A percentile compares a stretch with the other conserved stretches of the same genome.
phyloP scores from a whole-genome alignment of 2,113 vertebrate species.

The Ariopsis seemanni region DNA sequence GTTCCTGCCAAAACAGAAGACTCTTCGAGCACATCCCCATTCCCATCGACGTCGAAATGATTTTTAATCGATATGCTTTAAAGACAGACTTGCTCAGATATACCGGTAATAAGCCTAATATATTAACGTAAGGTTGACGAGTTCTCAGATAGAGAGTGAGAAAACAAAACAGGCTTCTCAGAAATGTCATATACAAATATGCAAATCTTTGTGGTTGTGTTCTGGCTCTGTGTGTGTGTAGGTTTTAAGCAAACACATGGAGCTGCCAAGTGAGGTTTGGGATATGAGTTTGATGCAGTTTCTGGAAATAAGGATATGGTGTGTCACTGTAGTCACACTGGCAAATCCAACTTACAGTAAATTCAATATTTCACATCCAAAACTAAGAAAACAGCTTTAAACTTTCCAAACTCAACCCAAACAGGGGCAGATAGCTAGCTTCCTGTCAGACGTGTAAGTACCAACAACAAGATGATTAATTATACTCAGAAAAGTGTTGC shows the following conservation, averaged over 20 bases:
- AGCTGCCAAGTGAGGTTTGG: conserved; percentile 21
- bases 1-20: too few species aligned
- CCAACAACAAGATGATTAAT: neutral
- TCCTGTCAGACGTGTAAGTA: neutral
- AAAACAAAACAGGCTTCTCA: neutral
- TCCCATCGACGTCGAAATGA: neutral
- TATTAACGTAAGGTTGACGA: neutral
- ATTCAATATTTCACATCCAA: neutral
- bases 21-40: neutral
- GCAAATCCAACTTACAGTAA: neutral
- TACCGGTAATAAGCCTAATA: neutral
- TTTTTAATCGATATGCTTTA: neutral
- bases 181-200: neutral
- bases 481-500: neutral
- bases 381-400: neutral
- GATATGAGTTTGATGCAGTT: neutral
- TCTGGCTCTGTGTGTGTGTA: neutral
- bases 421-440: neutral
- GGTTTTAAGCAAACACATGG: conserved; percentile 23
- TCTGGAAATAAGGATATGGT: conserved; percentile 1
- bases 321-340: neutral
- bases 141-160: neutral
- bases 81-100: neutral
- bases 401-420: neutral
- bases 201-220: neutral